Conservation (phyloP, 2,113 vertebrate species). For the Pteropus alecto region DNA sequence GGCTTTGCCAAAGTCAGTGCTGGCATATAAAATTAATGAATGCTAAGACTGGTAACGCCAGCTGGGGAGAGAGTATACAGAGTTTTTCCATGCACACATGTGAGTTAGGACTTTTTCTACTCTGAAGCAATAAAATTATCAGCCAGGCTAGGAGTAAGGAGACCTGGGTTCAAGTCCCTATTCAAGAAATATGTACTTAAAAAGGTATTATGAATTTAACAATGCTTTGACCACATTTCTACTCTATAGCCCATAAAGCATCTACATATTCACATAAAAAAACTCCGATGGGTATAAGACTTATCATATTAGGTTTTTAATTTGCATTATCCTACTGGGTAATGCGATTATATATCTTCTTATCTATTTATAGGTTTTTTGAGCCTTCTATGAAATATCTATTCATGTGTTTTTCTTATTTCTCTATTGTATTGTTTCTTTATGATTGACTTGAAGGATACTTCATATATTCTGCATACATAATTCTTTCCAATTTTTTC, state of each 20-base stretch:
- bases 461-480: neutral
- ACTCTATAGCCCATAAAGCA: neutral
- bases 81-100: neutral
- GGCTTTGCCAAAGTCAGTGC: neutral
- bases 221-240: neutral
- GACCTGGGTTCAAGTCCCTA: neutral
- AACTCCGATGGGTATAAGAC: neutral
- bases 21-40: neutral
- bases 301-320: neutral
- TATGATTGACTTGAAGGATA: neutral
- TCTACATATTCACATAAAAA: neutral
- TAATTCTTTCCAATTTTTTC: neutral
- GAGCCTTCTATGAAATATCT: neutral
- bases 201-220: neutral
- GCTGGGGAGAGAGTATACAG: neutral
- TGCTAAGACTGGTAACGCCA: neutral
- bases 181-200: neutral
- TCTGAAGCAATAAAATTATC: neutral
- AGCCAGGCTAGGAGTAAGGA: neutral
- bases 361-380: neutral
- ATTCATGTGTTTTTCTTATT: neutral
- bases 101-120: neutral
- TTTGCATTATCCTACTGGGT: neutral
- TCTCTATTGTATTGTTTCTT: neutral
- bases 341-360: neutral